Conservation (phyloP, 37 sponge, comb jelly and placozoan genomes). For the Crambe crambe region DNA sequence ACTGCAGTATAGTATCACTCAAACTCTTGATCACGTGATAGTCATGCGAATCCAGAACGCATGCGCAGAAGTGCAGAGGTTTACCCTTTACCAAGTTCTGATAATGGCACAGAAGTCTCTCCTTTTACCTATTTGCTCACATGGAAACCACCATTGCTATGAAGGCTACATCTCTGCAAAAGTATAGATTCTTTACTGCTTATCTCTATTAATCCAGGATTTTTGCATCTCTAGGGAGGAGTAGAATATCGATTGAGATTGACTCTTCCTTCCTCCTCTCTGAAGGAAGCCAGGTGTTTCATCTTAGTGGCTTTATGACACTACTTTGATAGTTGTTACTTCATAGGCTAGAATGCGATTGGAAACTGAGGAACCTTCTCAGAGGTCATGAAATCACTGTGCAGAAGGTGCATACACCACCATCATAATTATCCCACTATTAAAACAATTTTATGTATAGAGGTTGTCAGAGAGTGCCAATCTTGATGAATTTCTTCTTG, state of each 20-base stretch:
- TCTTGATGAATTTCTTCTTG: constrained; percentile 17
- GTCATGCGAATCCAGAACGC: background rate
- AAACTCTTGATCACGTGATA: background rate
- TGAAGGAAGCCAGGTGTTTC: background rate
- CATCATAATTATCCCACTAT: no score
- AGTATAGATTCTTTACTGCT: background rate
- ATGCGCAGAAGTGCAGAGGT: no score
- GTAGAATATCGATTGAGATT: background rate
- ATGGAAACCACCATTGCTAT: background rate
- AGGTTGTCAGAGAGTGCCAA: constrained; percentile 13
- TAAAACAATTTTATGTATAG: background rate
- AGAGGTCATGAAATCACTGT: constrained; percentile 18
- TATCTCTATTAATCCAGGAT: background rate
- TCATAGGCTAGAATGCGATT: constrained; percentile 59
- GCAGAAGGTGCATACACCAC: constrained; percentile 22
- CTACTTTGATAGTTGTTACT: background rate
- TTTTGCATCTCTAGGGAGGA: background rate
- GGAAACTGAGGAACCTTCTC: constrained; percentile 41
- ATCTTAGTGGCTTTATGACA: background rate
- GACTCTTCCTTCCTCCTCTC: background rate
- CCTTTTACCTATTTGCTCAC: background rate
- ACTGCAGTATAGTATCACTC: no score
- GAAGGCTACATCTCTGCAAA: background rate
- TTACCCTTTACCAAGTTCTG: background rate
- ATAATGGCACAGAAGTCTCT: no score